Base-by-base conservation (phyloP, 2,113 vertebrate genomes). In the Talpa occidentalis region DNA sequence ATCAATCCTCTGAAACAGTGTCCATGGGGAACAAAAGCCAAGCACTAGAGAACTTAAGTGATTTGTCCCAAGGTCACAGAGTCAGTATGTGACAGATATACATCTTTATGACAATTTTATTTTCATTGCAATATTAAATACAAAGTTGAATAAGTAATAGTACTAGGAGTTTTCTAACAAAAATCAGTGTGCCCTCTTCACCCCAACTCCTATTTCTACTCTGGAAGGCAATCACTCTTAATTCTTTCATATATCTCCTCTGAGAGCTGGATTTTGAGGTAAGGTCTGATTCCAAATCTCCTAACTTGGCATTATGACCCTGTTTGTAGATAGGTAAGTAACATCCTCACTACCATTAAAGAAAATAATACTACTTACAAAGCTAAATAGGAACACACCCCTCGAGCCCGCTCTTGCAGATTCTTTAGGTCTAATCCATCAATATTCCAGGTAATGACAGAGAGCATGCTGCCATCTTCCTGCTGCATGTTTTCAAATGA, bases 381-480 rank as follows among this genome's bases (percentile, higher is more conserved):
- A 17, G 97, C 78, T 88, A 99, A 88, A 95, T 98, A 99, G 44
- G 99, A 99, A 91, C 99, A 99, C 66, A 99, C 95, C 70, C 98
- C 99, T 96, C 97, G 98, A 79, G 99, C 99, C 16, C 99, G 98
- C 86, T 99, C 99, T 19, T 37, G 96, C 16, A 99, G 90, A 91
- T 98, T 99, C 91, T 98, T 97, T 11, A 95, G 74, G 94, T 99
- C 99, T 88, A 99, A 97, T 32, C 99, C 99, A 80, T 99, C 99
- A 59, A 99, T 98, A 17, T 99, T 99, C 99, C 99, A 99, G 60
- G 99, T 99, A 93, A 99, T 98, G 73, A 99, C 85, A 0, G 99
- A 99, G 93, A 99, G 98, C 37, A 97, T 98, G 62, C 98, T 95
- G 26, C 98, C 98, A 14, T 99, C 98, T 76, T 98, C 97, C 76